Evolutionary conservation across 2,888 invertebrate genomes (phyloP).

Genomic region (Hylaea fasciaria): DNA sequence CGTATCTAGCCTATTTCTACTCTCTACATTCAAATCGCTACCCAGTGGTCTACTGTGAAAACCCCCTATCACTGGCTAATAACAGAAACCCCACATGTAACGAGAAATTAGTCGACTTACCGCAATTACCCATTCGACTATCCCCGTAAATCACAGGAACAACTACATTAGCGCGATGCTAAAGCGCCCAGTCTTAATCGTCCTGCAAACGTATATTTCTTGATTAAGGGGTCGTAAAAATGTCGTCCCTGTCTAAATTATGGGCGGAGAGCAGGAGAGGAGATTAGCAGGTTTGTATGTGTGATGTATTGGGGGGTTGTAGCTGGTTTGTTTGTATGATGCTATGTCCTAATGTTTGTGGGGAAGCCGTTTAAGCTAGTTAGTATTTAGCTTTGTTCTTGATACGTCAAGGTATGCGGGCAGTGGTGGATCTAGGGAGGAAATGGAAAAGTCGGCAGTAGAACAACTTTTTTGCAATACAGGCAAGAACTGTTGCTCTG

Average conservation of each 20-base stretch:
- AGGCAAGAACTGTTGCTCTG: no score
- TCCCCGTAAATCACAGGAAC: conserved; percentile 49
- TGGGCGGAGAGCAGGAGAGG: conserved; percentile 58
- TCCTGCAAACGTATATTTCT: conserved; percentile 78
- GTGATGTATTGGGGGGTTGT: conserved; percentile 27
- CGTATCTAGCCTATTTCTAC: no score
- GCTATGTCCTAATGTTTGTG: conserved; percentile 1
- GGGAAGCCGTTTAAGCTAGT: background rate
- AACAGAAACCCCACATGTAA: background rate
- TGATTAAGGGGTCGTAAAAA: conserved; percentile 80
- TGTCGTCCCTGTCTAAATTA: conserved; percentile 76
- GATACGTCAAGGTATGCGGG: background rate
- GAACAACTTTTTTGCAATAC: no score
- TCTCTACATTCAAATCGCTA: no score
- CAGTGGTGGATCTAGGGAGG: no score
- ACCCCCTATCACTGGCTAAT: background rate
- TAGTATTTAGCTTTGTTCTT: background rate
- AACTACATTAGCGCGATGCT: conserved; percentile 77
- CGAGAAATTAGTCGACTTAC: conserved; percentile 2
- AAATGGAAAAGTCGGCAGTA: no score
- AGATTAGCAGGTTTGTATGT: conserved; percentile 26
- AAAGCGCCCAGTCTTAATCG: conserved; percentile 76
- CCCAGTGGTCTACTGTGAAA: no score
- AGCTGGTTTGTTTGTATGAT: conserved; percentile 13
- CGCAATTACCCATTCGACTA: conserved; percentile 16